Percentiles rank a stretch among this genome's conserved stretches.
Evolutionary conservation across 2,888 invertebrate species (phyloP).

Genomic region (Pilophorus perplexus): DNA sequence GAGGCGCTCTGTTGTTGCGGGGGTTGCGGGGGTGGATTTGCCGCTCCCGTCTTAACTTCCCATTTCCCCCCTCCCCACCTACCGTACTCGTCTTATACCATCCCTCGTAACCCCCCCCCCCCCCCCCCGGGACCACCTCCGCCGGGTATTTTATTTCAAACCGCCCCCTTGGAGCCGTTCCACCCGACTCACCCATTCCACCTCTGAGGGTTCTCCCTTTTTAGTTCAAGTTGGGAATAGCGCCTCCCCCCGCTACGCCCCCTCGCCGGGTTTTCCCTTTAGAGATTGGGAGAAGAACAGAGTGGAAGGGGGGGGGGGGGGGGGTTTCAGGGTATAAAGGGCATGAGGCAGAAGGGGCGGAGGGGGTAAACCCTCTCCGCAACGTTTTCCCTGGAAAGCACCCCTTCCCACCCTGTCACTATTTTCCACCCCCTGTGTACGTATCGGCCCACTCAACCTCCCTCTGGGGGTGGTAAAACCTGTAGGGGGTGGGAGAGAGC

Average conservation of each 20-base stretch:
- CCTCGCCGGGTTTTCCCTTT: background rate
- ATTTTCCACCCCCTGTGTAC: background rate
- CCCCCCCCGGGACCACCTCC: too few species aligned
- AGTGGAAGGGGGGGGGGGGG: background rate
- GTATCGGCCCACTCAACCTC: constrained; percentile 1
- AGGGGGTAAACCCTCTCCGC: background rate
- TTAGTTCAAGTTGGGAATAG: too few species aligned
- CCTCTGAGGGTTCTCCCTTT: too few species aligned
- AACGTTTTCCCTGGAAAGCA: background rate
- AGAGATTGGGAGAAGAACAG: background rate
- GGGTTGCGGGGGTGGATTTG: too few species aligned
- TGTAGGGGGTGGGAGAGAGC: background rate
- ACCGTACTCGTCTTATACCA: too few species aligned
- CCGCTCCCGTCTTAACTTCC: background rate
- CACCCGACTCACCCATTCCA: too few species aligned
- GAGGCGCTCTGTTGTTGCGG: too few species aligned
- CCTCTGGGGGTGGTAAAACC: background rate
- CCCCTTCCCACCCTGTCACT: background rate
- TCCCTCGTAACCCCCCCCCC: too few species aligned
- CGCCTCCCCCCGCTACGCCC: too few species aligned
- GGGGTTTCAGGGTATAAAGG: background rate
- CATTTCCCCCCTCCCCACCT: too few species aligned
- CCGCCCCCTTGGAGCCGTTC: too few species aligned
- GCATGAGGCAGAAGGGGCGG: background rate
- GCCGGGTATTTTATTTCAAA: too few species aligned